Percentiles rank a stretch among this genome's conserved stretches.
Conservation (phyloP, 2,797 vertebrate species). For the Pelobates cultripes region DNA sequence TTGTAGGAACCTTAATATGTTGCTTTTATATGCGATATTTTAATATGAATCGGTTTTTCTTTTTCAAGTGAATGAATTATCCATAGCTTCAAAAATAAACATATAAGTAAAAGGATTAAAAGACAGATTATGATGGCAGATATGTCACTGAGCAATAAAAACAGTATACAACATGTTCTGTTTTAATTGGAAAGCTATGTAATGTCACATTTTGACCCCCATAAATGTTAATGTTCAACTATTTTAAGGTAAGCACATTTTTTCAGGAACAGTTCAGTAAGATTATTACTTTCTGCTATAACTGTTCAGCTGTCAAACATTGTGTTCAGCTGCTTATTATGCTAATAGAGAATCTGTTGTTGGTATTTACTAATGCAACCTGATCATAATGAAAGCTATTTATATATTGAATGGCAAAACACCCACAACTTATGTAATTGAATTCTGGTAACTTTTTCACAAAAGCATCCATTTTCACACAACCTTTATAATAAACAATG, state of each 20-base stretch:
- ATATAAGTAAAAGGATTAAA: conserved; percentile 24
- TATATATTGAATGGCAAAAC: neutral
- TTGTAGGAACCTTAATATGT: no score
- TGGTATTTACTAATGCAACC: conserved; percentile 42
- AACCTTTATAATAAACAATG: no score
- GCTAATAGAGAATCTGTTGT: conserved; percentile 53
- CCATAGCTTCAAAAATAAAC: conserved; percentile 19
- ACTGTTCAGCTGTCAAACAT: conserved; percentile 50
- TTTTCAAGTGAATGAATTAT: neutral
- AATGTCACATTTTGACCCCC: conserved; percentile 49
- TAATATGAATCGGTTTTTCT: no score
- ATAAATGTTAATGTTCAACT: conserved; percentile 50
- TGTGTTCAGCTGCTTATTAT: conserved; percentile 43
- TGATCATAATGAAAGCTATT: conserved; percentile 14
- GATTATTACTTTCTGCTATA: conserved; percentile 43
- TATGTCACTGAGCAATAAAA: conserved; percentile 32
- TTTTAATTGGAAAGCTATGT: conserved; percentile 46
- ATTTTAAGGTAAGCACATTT: conserved; percentile 48
- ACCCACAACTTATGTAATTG: no score
- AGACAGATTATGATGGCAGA: conserved; percentile 26
- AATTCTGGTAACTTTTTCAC: no score
- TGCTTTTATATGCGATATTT: no score
- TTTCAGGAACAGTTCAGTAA: conserved; percentile 47
- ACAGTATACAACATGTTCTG: conserved; percentile 40
- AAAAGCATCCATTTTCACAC: no score